phyloP scores from a whole-genome alignment of 2,113 vertebrate genomes.

The Megaceryle torquata region DNA sequence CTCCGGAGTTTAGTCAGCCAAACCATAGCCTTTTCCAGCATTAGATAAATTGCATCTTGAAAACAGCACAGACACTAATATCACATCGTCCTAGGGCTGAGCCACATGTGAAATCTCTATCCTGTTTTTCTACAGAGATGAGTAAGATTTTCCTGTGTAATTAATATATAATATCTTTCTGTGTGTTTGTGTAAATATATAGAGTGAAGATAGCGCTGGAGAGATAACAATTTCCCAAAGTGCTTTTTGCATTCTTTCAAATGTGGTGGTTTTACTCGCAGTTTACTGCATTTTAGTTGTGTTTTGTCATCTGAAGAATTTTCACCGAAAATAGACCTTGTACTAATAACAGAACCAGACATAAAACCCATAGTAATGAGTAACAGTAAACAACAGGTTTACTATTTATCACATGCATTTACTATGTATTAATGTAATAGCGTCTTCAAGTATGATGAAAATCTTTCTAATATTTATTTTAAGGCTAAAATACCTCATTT shows the following conservation, averaged over 20 bases:
- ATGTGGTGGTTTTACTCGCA: conserved; percentile 6
- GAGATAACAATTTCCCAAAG: conserved; percentile 37
- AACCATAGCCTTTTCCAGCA: conserved; percentile 76
- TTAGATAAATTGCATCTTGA: conserved; percentile 75
- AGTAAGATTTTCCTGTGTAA: conserved; percentile 79
- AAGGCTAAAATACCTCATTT: background rate
- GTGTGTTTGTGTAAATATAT: conserved; percentile 50
- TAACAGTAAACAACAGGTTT: background rate
- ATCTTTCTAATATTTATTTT: background rate
- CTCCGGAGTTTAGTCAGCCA: conserved; percentile 79
- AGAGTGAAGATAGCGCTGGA: conserved; percentile 23
- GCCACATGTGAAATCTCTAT: conserved; percentile 64
- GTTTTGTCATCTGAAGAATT: conserved; percentile 41
- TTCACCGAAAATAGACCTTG: background rate
- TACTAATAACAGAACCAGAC: conserved; percentile 2
- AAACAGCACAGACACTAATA: conserved; percentile 71
- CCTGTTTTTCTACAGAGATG: conserved; percentile 78
- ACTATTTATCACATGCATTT: background rate
- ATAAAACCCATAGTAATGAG: background rate
- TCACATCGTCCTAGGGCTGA: conserved; percentile 57
- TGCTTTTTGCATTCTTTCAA: background rate
- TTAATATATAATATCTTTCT: conserved; percentile 60
- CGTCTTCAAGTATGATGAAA: background rate
- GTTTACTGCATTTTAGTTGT: conserved; percentile 6
- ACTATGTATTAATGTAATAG: background rate